Evolutionary conservation across 2,797 vertebrate species (phyloP), one percentile per base, ranked within the genome.

Genomic region (Coregonus suidteri): DNA sequence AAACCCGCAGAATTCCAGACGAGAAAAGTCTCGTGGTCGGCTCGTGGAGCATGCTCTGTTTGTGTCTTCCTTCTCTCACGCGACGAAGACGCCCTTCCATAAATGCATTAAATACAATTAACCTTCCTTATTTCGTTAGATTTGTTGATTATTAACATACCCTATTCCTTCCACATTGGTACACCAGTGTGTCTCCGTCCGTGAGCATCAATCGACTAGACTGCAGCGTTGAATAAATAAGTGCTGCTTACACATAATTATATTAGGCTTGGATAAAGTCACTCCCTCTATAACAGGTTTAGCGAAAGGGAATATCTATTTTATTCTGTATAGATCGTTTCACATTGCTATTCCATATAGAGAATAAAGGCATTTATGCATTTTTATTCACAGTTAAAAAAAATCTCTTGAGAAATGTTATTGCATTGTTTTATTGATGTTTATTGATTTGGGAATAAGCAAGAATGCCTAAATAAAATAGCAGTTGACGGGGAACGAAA

Each of bases 251-350:
- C 88, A 90, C 87, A 88, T 93, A 92, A 93, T 94, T 93, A 92
- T 91, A 92, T 87, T 88, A 81, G 51, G 88, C 90, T 84, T 85
- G 90, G 79, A 89, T 88, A 88, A 85, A 93, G 92, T 91, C 93
- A 92, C 93, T 92, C 91, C 93, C 93, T 91, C 91, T 85, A 87
- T 83, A 90, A 90, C 89, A 91, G 92, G 90, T 91, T 90, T 88
- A 83, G 77, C 52, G 74, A 47, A 56, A 73, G 52, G 72, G 73
- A 71, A 35, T 18, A 30, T 18, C 82, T 6, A 72, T 47, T 67
- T 14, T 67, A 2, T 67, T 67, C 30, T 31, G 9, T 30, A 66
- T 15, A 13, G 6, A 81, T 81, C 77, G 73, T 75, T 79, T 54
- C 35, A 68, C 71, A 73, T 31, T 75, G 75, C 64, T 41, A 66